Percentiles rank a stretch among this genome's conserved stretches.
Conservation (phyloP, 2,113 vertebrate genomes). For the Hemiscyllium ocellatum region DNA sequence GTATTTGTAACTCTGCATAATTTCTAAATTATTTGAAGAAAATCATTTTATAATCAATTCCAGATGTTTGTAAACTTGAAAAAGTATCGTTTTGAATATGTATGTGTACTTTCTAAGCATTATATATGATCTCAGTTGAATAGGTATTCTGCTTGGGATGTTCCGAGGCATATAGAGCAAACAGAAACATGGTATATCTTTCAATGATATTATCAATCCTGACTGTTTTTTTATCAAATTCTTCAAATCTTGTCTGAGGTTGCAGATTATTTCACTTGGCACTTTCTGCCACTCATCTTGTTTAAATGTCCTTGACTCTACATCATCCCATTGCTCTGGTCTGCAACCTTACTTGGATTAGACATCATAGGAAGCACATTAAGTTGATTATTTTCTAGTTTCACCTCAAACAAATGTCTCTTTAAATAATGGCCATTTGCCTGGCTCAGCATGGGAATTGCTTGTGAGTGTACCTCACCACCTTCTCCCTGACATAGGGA, state of each 20-base stretch:
- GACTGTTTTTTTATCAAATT: slow-evolving; percentile 6
- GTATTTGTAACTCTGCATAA: slow-evolving; percentile 14
- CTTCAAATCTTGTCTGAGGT: background rate
- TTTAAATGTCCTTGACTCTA: background rate
- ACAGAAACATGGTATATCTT: background rate
- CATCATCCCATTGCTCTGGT: background rate
- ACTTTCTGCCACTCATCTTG: background rate
- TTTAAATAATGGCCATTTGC: background rate
- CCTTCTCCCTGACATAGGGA: background rate
- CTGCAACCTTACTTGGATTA: background rate
- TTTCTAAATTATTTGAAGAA: slow-evolving; percentile 1
- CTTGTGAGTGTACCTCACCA: background rate
- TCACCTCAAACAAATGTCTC: slow-evolving; percentile 20
- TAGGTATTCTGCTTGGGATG: slow-evolving; percentile 10
- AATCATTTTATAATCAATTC: slow-evolving; percentile 18
- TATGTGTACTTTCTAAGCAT: background rate
- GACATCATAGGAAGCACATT: background rate
- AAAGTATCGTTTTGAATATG: background rate
- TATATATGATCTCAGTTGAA: slow-evolving; percentile 3
- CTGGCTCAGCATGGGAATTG: background rate
- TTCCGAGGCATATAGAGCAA: background rate
- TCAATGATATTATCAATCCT: background rate
- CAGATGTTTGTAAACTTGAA: slow-evolving; percentile 24
- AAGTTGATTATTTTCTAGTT: slow-evolving; percentile 3
- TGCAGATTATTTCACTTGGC: background rate